These are phyloP conservation scores for Salarias fasciatus DNA, from an alignment of 2,797 vertebrate genomes.

Conservation along the genomic window DNA sequence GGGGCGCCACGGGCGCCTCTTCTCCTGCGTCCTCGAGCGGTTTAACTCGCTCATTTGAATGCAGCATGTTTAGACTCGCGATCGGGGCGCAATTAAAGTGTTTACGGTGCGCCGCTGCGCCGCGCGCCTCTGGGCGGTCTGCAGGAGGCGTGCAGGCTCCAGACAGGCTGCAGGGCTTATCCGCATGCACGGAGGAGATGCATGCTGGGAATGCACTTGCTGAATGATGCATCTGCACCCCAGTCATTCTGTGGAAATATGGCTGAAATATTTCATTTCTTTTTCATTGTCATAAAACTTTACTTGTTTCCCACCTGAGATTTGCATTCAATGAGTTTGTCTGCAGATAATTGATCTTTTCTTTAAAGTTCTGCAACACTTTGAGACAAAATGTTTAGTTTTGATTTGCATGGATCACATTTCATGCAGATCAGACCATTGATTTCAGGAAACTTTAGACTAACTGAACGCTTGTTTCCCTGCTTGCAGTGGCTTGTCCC, in stretches of 20 bases:
- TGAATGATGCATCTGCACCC: not conserved
- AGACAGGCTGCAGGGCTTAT: constrained; percentile 52
- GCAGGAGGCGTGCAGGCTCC: constrained; percentile 55
- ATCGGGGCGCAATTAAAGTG: constrained; percentile 42
- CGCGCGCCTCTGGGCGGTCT: constrained; percentile 50
- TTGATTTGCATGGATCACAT: not conserved
- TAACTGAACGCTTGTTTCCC: not conserved
- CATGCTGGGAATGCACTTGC: not conserved
- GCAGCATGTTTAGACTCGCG: constrained; percentile 52
- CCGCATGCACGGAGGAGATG: not conserved
- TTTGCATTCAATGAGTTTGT: not conserved
- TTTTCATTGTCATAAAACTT: too few species aligned
- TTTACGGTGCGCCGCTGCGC: constrained; percentile 44
- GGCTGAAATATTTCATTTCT: too few species aligned
- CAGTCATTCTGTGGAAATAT: not conserved
- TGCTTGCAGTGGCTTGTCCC: constrained; percentile 86
- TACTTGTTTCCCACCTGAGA: too few species aligned
- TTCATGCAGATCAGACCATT: not conserved
- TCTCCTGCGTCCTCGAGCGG: too few species aligned
- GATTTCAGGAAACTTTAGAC: not conserved
- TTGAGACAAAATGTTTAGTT: not conserved
- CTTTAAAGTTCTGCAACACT: too few species aligned
- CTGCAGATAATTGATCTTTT: too few species aligned
- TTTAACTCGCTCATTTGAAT: not conserved
- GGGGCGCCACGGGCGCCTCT: too few species aligned